These are phyloP conservation scores for Streblospio benedicti DNA, from an alignment of 1,140 invertebrate genomes.

Conservation along the genomic window DNA sequence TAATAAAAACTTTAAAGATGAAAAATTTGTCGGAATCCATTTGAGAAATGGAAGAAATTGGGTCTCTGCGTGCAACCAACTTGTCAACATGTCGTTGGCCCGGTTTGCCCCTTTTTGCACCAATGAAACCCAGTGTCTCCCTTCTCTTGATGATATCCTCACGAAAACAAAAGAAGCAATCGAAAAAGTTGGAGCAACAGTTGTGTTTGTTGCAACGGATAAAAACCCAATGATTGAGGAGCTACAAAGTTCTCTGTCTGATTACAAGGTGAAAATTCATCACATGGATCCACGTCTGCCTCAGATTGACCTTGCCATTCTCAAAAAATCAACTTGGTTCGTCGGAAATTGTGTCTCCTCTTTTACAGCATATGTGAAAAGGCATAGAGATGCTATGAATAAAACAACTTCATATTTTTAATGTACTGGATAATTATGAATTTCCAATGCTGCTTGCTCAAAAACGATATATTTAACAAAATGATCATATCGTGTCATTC, in stretches of 20 bases:
- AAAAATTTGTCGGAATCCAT: constrained; percentile 78
- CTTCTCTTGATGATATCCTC: too few species aligned
- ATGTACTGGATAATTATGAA: too few species aligned
- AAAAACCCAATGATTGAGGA: constrained; percentile 67
- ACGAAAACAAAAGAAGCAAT: too few species aligned
- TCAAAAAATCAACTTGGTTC: constrained; percentile 80
- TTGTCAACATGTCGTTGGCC: too few species aligned
- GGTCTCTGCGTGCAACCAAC: too few species aligned
- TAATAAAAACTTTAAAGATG: constrained; percentile 62
- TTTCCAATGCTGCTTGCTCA: too few species aligned
- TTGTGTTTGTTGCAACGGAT: constrained; percentile 85
- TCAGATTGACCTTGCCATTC: constrained; percentile 78
- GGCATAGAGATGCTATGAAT: constrained; percentile 60
- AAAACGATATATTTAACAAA: too few species aligned
- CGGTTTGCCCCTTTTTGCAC: too few species aligned
- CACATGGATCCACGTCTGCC: constrained; percentile 62
- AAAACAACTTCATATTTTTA: constrained; percentile 3
- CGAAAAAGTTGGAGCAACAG: too few species aligned
- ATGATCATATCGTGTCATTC: too few species aligned
- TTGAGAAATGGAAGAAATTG: constrained; percentile 91
- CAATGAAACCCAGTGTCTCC: too few species aligned
- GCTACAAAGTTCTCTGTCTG: constrained; percentile 41
- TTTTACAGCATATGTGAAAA: constrained; percentile 80
- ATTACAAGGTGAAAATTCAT: constrained; percentile 52
- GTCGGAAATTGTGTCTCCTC: constrained; percentile 97